These are phyloP conservation scores for Bhutanitis thaidina DNA, from an alignment of 2,888 invertebrate species.

Conservation along the genomic window DNA sequence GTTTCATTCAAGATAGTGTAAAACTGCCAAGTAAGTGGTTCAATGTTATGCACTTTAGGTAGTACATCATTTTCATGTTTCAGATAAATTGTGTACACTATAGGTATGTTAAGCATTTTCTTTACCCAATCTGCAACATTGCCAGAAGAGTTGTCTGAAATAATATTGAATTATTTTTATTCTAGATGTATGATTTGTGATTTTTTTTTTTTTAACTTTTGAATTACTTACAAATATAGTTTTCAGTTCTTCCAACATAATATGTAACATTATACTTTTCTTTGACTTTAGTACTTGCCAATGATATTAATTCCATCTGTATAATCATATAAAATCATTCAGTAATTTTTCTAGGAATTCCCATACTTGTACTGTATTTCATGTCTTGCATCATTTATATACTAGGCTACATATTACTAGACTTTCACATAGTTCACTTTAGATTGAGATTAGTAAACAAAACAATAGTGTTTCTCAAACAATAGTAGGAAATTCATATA, in stretches of 20 bases:
- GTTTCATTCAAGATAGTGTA: constrained; percentile 48
- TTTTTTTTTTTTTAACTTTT: too few relatives aligned
- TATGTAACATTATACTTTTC: constrained; percentile 41
- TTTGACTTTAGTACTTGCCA: constrained; percentile 38
- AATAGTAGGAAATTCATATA: too few relatives aligned
- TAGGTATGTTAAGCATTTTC: constrained; percentile 52
- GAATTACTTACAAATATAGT: constrained; percentile 55
- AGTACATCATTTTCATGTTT: constrained; percentile 37
- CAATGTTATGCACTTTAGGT: constrained; percentile 39
- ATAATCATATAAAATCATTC: constrained; percentile 2
- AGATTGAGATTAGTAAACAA: too few relatives aligned
- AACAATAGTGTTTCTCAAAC: too few relatives aligned
- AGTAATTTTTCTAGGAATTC: too few relatives aligned
- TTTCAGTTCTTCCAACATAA: constrained; percentile 45
- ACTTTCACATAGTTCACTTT: too few relatives aligned
- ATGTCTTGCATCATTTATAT: too few relatives aligned
- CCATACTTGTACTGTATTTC: too few relatives aligned
- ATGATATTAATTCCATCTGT: constrained; percentile 55
- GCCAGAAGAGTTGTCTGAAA: constrained; percentile 51
- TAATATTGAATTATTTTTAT: not conserved
- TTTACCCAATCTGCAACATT: constrained; percentile 70
- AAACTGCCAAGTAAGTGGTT: constrained; percentile 40
- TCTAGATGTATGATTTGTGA: too few relatives aligned
- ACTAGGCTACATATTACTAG: too few relatives aligned
- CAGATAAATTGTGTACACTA: constrained; percentile 58